A percentile compares a stretch with the other conserved stretches of the same genome.
phyloP scores from a whole-genome alignment of 2,888 invertebrate genomes.

The Mesochorus sp. region DNA sequence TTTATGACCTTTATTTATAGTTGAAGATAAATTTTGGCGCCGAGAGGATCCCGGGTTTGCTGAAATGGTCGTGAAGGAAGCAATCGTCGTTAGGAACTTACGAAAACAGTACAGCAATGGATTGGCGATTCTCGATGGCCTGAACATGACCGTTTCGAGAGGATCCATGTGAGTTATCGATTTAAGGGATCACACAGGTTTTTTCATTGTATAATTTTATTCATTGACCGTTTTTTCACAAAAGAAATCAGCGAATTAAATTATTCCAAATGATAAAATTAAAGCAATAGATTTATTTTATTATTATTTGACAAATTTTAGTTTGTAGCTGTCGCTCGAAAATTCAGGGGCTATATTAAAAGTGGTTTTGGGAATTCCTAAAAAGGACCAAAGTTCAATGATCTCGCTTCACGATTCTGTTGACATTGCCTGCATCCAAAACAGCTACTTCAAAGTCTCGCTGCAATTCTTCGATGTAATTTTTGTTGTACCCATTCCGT shows the following conservation, averaged over 20 bases:
- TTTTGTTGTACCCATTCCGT: conserved; percentile 1
- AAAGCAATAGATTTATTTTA: too few species aligned
- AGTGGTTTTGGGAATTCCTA: too few species aligned
- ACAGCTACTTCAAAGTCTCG: conserved; percentile 8
- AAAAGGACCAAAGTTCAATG: too few species aligned
- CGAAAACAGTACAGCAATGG: conserved; percentile 87
- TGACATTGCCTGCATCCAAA: neutral
- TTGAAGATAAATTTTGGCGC: conserved; percentile 37
- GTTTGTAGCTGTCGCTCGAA: too few species aligned
- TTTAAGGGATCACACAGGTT: conserved; percentile 2
- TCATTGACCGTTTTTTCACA: neutral
- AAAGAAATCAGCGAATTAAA: neutral
- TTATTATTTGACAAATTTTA: too few species aligned
- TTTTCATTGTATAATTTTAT: neutral
- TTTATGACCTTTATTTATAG: neutral
- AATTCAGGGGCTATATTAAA: too few species aligned
- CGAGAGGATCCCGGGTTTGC: conserved; percentile 14
- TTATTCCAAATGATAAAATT: too few species aligned
- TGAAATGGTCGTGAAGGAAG: conserved; percentile 80
- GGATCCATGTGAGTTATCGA: conserved; percentile 89
- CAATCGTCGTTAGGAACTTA: conserved; percentile 87
- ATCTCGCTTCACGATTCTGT: neutral
- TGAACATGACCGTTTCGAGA: conserved; percentile 89
- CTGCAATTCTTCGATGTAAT: neutral
- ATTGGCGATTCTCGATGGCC: conserved; percentile 85